Evolutionary conservation across 2,888 invertebrate genomes (phyloP).

Genomic region (Agrotis clavis): DNA sequence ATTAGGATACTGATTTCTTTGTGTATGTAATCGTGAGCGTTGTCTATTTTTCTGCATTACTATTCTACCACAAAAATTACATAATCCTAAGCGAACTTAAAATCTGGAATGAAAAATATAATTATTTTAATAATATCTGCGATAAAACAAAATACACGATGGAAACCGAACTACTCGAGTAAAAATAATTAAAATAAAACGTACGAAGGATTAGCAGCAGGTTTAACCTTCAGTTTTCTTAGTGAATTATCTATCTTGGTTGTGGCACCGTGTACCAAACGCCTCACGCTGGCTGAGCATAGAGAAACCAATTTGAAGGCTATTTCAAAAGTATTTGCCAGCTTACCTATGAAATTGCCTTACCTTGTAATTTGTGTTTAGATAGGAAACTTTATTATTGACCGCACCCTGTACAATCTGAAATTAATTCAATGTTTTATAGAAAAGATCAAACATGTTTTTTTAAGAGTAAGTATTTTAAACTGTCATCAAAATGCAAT

Average conservation of each 20-base stretch:
- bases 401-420: too few species aligned
- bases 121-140: slow-evolving; percentile 3
- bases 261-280: slow-evolving; percentile 78
- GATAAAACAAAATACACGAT: slow-evolving; percentile 4
- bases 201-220: slow-evolving; percentile 62
- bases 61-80: slow-evolving; percentile 2
- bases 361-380: slow-evolving; percentile 1
- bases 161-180: slow-evolving; percentile 22
- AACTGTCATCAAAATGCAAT: too few species aligned
- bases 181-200: slow-evolving; percentile 49
- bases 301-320: slow-evolving; percentile 43
- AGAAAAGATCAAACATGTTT: neutral
- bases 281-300: slow-evolving; percentile 68
- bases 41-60: neutral
- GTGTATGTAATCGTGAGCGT: neutral
- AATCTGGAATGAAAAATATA: neutral
- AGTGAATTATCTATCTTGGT: slow-evolving; percentile 75
- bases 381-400: too few species aligned
- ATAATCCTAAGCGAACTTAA: neutral
- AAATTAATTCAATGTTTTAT: too few species aligned
- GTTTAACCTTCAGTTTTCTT: too few species aligned
- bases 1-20: neutral
- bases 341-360: slow-evolving; percentile 15
- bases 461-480: neutral
- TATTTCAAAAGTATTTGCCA: neutral